Evolutionary conservation across 1,140 invertebrate genomes (phyloP), one percentile per base, ranked within the genome.

Genomic region (Lepidurus arcticus): DNA sequence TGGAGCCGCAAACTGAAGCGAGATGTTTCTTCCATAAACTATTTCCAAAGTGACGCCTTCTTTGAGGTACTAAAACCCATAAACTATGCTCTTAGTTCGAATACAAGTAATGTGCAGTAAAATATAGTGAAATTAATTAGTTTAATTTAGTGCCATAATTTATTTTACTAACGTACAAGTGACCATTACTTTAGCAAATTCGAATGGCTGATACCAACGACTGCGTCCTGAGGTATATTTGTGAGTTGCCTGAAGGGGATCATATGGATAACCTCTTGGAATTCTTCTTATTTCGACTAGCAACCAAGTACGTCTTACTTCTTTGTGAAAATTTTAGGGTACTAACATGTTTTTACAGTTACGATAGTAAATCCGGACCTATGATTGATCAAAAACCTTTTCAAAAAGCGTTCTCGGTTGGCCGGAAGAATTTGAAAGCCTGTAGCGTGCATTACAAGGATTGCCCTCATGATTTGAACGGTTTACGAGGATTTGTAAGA

Each of bases 41-140:
- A 65, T 65, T 65, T 65, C 53, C 53, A 65, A 65, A 65, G 53
- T 65, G 53, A 65, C 21, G 16, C 53, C 9, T 65, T 65, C 53
- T 65, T 7, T n/a, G 16, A 21, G 53, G 53, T 65, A 65, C 7
- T 7, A 65, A 65, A n/a, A 65, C 21, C 21, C 53, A 7, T 21
- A 65, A 65, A 13, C 34, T 34, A 34, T 34, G 34, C 34, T 34
- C 34, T 34, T 34, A 34, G 3, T 34, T 34, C 34, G 34, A 34
- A 4, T 4, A 34, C 34, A 34, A 34, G 34, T 34, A 34, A 34
- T 4, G 34, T 34, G 34, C 34, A 34, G 34, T 34, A 34, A 26
- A 26, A 26, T 26, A 26, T 26, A 26, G 26, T 34, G 3, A 2
- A 34, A 34, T 34, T 34, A 34, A 34, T 34, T 26, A 26, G 26